Evolutionary conservation across 2,113 vertebrate genomes (phyloP), one percentile per base, ranked within the genome.

Genomic region (Colius striatus): DNA sequence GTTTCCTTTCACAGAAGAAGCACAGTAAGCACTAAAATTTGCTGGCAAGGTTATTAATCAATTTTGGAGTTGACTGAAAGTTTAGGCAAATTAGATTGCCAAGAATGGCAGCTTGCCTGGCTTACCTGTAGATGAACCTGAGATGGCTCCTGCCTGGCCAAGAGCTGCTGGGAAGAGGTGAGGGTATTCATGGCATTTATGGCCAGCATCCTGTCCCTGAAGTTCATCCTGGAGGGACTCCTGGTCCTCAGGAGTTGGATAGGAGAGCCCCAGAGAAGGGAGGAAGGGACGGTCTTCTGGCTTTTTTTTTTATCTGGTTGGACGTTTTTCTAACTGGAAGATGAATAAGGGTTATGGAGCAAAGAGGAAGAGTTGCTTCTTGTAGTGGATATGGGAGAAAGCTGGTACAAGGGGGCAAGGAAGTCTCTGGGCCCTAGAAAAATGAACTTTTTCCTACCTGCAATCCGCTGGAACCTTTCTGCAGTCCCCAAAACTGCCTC

Each of bases 91-190:
- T 89, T 29, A 12, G 32, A 67, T 48, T 62, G 26, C 67, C 5
- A 3, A 13, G 47, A 5, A n/a, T 38, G n/a, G 36, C 4, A 5
- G 41, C 41, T 82, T 0, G 0, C 29, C 62, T 0, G 1, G 19
- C 18, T 63, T 26, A 71, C 50, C 8, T 48, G 8, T 5, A 45
- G 54, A 23, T 22, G 74, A 84, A 45, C 16, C 13, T 10, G 90
- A 36, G 25, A 32, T 6, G 6, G 32, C 17, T 84, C 19, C 71
- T 4, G 4, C 38, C 55, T 53, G 79, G 54, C 13, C 2, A 4
- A n/a, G 22, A 26, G 16, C 58, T 84, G 48, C 36, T 1, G 3
- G 48, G 16, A 22, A 13, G 36, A 17, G 38, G 20, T 6, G 25
- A 48, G 30, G 8, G 13, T 62, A 67, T 21, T n/a, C n/a, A 29